Conservation (phyloP, 2,797 vertebrate genomes). For the Octomys mimax region DNA sequence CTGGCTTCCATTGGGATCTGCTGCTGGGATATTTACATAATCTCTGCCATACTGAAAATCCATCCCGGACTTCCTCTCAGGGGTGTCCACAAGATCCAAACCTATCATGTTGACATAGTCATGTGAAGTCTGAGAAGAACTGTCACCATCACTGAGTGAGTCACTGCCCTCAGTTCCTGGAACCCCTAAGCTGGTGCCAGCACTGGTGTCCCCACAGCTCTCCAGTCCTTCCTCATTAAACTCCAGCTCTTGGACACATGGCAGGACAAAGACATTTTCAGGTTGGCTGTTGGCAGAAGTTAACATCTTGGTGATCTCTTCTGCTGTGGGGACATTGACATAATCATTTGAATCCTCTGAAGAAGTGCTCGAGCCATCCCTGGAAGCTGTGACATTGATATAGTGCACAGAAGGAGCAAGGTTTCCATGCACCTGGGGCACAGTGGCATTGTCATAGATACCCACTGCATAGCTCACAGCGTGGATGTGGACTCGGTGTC, state of each 20-base stretch:
- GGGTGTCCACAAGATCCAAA: background rate
- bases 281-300: background rate
- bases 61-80: background rate
- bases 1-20: background rate
- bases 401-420: background rate
- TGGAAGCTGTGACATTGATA: background rate
- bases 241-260: background rate
- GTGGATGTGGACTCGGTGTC: background rate
- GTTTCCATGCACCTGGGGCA: background rate
- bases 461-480: background rate
- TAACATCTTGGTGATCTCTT: background rate
- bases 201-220: background rate
- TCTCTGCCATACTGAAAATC: conserved; percentile 30
- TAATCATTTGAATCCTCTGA: conserved; percentile 77
- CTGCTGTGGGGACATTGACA: conserved; percentile 70
- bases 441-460: conserved; percentile 66
- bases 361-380: conserved; percentile 56
- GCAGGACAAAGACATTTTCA: background rate
- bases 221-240: background rate
- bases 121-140: conserved; percentile 77
- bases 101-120: conserved; percentile 79
- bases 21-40: conserved; percentile 72
- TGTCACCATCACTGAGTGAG: conserved; percentile 43
- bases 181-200: background rate
- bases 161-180: background rate